phyloP scores from a whole-genome alignment of 2,113 vertebrate genomes.

The Theropithecus gelada region DNA sequence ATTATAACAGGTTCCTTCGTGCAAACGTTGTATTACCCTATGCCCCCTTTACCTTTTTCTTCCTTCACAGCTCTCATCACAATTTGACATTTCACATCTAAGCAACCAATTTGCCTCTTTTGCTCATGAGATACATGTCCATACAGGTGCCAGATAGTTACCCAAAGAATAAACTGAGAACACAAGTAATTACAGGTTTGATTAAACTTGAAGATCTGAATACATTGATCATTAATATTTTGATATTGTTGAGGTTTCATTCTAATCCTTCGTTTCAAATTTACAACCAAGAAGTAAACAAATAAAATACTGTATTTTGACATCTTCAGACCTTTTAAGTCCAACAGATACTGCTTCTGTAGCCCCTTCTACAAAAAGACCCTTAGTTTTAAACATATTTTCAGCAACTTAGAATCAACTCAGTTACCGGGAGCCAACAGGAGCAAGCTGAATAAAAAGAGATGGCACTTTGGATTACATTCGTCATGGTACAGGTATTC shows the following conservation, averaged over 20 bases:
- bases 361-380: neutral
- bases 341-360: neutral
- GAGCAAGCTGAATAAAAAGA: neutral
- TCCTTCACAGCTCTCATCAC: neutral
- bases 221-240: neutral
- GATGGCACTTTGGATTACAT: neutral
- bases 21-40: neutral
- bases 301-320: neutral
- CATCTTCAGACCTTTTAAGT: neutral
- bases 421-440: neutral
- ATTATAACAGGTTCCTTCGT: neutral
- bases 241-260: neutral
- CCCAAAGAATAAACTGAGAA: neutral
- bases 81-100: neutral
- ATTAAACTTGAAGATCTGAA: neutral
- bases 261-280: neutral
- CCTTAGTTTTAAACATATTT: neutral
- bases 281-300: neutral
- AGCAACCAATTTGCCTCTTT: neutral
- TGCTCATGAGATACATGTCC: neutral
- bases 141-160: neutral
- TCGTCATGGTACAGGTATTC: neutral
- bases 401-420: neutral
- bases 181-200: neutral
- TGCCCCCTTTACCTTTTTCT: neutral